Evolutionary conservation across 2,888 invertebrate species (phyloP).

Genomic region (Acronicta psi): DNA sequence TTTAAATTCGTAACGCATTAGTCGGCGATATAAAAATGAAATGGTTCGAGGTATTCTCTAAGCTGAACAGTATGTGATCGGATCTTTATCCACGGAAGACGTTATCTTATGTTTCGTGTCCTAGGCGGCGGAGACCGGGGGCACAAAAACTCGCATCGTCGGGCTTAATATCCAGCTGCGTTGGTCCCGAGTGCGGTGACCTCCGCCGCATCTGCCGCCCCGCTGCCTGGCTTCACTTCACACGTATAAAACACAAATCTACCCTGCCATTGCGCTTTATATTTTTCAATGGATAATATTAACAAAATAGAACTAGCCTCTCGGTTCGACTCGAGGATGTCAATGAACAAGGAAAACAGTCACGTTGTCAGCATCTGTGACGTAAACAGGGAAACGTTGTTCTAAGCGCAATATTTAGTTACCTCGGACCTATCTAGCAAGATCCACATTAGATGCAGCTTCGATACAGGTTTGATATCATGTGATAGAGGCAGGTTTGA

Average conservation of each 20-base stretch:
- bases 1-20: conserved; percentile 63
- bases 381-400: conserved; percentile 42
- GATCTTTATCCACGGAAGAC: conserved; percentile 49
- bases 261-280: conserved; percentile 54
- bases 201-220: conserved; percentile 79
- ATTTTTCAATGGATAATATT: conserved; percentile 24
- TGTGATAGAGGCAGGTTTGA: too few relatives aligned
- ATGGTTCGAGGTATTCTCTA: conserved; percentile 27
- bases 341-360: conserved; percentile 54
- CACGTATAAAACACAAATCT: conserved; percentile 72
- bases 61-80: conserved; percentile 32
- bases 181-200: conserved; percentile 79
- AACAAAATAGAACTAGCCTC: conserved; percentile 17
- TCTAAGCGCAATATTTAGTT: conserved; percentile 7
- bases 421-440: conserved; percentile 22
- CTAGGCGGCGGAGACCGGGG: conserved; percentile 56
- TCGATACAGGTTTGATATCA: too few relatives aligned
- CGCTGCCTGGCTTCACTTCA: conserved; percentile 70
- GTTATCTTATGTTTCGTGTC: conserved; percentile 62
- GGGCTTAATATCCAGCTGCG: conserved; percentile 79
- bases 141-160: conserved; percentile 74
- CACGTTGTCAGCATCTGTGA: conserved; percentile 52
- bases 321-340: conserved; percentile 8
- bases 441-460: not conserved
- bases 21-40: conserved; percentile 50